phyloP scores from a whole-genome alignment of 2,113 vertebrate species.

The Corythaixoides concolor region DNA sequence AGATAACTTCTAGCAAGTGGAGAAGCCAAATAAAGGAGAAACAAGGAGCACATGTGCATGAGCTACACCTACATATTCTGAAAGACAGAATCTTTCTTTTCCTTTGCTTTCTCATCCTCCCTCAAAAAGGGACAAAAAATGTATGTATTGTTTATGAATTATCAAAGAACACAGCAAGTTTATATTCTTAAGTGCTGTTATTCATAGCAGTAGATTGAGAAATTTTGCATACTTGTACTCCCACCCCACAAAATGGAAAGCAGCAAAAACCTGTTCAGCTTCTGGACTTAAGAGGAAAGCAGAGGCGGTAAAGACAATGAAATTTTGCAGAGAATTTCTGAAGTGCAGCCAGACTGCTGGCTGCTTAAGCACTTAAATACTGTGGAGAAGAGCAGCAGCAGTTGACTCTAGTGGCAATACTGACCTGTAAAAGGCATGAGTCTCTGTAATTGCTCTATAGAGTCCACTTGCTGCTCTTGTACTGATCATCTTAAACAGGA shows the following conservation, averaged over 20 bases:
- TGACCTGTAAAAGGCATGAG: slow-evolving; percentile 97
- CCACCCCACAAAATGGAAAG: neutral
- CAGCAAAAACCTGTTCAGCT: neutral
- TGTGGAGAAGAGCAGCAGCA: neutral
- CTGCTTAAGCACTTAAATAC: neutral
- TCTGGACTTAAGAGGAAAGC: neutral
- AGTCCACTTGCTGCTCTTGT: slow-evolving; percentile 94
- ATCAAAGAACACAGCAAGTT: neutral
- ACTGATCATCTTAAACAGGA: slow-evolving; percentile 95
- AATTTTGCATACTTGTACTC: neutral
- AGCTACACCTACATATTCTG: neutral
- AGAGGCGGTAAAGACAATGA: neutral
- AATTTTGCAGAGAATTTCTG: neutral
- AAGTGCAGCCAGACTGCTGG: neutral
- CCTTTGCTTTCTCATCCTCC: neutral
- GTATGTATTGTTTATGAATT: neutral
- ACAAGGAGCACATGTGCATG: neutral
- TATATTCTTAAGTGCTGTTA: neutral
- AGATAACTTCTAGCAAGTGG: neutral
- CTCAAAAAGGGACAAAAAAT: neutral
- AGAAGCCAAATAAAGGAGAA: neutral
- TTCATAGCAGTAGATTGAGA: neutral
- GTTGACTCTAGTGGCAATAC: neutral
- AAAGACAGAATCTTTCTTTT: neutral
- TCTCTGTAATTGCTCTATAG: slow-evolving; percentile 95